These are phyloP conservation scores for Sogatella furcifera DNA, from an alignment of 1,140 invertebrate genomes.

Conservation along the genomic window DNA sequence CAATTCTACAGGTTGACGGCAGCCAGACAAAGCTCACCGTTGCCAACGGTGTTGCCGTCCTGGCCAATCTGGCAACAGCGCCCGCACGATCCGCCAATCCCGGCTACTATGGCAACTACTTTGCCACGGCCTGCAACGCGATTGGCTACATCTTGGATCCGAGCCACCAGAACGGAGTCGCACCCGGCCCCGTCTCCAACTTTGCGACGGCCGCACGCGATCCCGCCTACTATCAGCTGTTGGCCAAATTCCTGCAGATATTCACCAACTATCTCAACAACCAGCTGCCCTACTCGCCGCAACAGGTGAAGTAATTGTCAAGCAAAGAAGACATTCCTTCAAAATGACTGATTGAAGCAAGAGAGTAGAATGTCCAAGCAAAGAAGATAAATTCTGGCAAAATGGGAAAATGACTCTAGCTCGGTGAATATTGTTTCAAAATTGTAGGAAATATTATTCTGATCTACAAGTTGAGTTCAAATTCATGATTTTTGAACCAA, in stretches of 20 bases:
- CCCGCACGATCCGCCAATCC: not conserved
- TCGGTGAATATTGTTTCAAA: too few species aligned
- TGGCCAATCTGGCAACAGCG: not conserved
- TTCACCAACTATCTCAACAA: not conserved
- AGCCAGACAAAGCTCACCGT: not conserved
- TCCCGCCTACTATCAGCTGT: not conserved
- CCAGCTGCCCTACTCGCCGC: not conserved
- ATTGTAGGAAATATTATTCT: too few species aligned
- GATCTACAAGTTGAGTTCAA: too few species aligned
- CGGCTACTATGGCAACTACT: not conserved
- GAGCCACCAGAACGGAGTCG: not conserved
- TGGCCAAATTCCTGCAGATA: not conserved
- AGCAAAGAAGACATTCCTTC: too few species aligned
- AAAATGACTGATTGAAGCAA: too few species aligned
- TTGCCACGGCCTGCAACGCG: not conserved
- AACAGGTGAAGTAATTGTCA: too few species aligned
- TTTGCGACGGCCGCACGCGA: not conserved
- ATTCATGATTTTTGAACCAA: too few species aligned
- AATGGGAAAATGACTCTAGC: too few species aligned
- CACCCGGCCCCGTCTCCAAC: not conserved
- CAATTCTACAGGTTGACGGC: not conserved
- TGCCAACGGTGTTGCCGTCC: not conserved
- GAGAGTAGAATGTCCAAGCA: too few species aligned
- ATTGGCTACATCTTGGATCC: not conserved
- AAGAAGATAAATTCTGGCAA: too few species aligned